Conservation (phyloP, 2,113 vertebrate species). For the Rhadina sibilatrix region DNA sequence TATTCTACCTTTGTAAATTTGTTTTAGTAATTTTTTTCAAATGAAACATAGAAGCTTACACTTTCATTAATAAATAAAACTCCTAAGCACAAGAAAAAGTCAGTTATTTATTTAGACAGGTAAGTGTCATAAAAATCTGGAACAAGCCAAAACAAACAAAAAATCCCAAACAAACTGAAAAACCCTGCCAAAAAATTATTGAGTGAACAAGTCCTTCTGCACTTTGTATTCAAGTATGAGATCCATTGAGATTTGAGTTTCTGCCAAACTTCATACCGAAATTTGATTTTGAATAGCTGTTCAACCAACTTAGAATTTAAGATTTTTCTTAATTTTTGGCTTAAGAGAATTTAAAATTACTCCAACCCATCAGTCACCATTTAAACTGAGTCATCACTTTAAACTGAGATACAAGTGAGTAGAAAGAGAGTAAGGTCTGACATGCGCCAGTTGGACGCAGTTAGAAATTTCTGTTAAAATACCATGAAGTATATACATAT, state of each 20-base stretch:
- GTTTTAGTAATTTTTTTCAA: neutral
- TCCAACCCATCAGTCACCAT: neutral
- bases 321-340: slow-evolving; percentile 13
- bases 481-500: neutral
- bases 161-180: neutral
- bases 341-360: slow-evolving; percentile 20
- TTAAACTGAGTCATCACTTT: neutral
- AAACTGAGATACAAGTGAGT: neutral
- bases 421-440: neutral
- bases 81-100: neutral
- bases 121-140: neutral
- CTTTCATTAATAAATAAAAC: neutral
- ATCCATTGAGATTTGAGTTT: neutral
- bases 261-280: slow-evolving; percentile 15
- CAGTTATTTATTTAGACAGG: neutral
- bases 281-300: slow-evolving; percentile 28
- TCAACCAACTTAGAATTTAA: slow-evolving; percentile 26
- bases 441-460: neutral
- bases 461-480: neutral
- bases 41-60: neutral
- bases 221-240: neutral
- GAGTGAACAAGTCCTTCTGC: neutral
- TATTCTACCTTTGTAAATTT: neutral
- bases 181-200: neutral
- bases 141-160: neutral